phyloP scores from a whole-genome alignment of 2,113 vertebrate genomes.

The Nycticorax nycticorax region DNA sequence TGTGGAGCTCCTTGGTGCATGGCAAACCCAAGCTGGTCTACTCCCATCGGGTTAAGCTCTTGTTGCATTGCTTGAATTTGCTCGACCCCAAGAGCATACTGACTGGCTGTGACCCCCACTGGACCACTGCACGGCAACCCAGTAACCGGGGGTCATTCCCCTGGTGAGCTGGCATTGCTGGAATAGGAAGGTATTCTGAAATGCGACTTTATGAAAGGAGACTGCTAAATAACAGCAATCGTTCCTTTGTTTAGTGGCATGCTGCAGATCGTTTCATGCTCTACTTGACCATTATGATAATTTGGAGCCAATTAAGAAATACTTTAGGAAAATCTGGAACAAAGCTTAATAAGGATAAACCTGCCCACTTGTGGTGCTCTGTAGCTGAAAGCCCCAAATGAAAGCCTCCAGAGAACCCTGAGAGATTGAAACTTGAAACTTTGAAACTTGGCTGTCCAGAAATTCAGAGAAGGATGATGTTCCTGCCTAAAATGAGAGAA shows the following conservation, averaged over 20 bases:
- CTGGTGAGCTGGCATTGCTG: fast-evolving
- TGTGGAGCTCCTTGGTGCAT: not conserved
- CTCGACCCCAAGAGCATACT: fast-evolving
- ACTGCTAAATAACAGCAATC: not conserved
- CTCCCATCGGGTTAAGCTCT: not conserved
- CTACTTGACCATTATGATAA: conserved; percentile 7
- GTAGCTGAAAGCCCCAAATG: not conserved
- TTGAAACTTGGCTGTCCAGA: not conserved
- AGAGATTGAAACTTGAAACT: not conserved
- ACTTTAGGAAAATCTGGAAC: not conserved
- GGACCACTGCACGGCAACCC: not conserved
- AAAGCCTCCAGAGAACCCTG: not conserved
- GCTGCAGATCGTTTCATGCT: not conserved
- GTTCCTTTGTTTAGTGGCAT: not conserved
- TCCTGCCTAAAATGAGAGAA: not conserved
- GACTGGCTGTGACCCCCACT: not conserved
- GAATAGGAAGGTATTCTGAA: not conserved
- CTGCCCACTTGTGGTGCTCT: not conserved
- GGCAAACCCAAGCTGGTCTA: not conserved
- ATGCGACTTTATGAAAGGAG: not conserved
- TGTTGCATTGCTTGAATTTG: not conserved
- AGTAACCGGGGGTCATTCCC: not conserved
- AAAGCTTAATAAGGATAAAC: conserved; percentile 1
- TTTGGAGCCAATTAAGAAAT: conserved; percentile 9
- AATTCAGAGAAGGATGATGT: not conserved